Percentiles rank a stretch among this genome's conserved stretches.
These are phyloP conservation scores for Chloromyia formosa DNA, from an alignment of 2,888 invertebrate species.

Conservation along the genomic window DNA sequence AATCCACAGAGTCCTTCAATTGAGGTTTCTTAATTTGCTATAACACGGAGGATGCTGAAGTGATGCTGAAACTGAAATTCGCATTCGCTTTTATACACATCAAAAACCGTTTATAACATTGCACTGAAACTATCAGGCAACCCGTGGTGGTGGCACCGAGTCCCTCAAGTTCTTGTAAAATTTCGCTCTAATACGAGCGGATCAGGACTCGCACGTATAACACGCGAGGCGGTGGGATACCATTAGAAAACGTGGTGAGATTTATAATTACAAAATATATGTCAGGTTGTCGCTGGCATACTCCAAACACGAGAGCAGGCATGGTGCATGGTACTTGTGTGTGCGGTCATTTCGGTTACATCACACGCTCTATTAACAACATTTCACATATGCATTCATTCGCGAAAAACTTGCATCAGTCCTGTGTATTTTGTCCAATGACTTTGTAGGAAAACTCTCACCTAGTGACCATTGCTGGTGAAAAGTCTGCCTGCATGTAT, in stretches of 20 bases:
- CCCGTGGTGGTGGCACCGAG: neutral
- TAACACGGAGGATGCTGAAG: neutral
- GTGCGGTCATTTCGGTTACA: neutral
- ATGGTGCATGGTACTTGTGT: neutral
- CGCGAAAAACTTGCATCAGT: too few relatives aligned
- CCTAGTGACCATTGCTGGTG: too few relatives aligned
- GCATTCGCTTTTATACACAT: constrained; percentile 32
- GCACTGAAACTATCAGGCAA: neutral
- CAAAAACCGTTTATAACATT: neutral
- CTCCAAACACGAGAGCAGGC: constrained; percentile 19
- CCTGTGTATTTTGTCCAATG: too few relatives aligned
- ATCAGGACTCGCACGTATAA: constrained; percentile 27
- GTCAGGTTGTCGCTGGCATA: constrained; percentile 41
- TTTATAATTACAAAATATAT: constrained; percentile 40
- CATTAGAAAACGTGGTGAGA: constrained; percentile 31
- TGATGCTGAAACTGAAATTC: constrained; percentile 17
- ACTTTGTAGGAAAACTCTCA: too few relatives aligned
- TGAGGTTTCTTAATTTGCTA: neutral
- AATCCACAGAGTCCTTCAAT: too few relatives aligned
- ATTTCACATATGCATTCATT: constrained; percentile 5
- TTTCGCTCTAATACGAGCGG: neutral
- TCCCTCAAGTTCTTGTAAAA: neutral
- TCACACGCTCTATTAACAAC: constrained; percentile 18
- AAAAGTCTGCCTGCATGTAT: too few relatives aligned
- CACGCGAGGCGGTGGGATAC: neutral